Conservation (phyloP, 2,888 invertebrate genomes). For the Parnassius orleans region DNA sequence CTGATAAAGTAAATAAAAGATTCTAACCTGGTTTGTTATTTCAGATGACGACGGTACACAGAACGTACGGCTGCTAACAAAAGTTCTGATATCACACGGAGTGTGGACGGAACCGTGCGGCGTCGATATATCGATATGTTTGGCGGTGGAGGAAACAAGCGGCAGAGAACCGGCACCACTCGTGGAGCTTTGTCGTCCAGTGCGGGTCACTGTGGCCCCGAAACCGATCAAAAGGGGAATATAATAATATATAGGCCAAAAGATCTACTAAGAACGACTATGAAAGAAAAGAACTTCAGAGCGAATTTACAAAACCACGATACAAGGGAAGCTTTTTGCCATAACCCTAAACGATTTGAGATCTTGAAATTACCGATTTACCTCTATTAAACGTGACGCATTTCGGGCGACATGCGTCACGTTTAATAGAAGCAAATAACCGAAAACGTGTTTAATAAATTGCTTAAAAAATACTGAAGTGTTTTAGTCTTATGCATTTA, state of each 20-base stretch:
- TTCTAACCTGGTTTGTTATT: constrained; percentile 30
- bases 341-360: too few relatives aligned
- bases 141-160: constrained; percentile 83
- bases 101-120: constrained; percentile 96
- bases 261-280: neutral
- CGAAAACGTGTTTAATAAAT: too few relatives aligned
- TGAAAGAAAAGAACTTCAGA: neutral
- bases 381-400: too few relatives aligned
- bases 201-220: constrained; percentile 92
- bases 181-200: constrained; percentile 91
- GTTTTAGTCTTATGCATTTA: too few relatives aligned
- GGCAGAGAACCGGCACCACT: constrained; percentile 68
- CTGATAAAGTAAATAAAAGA: too few relatives aligned
- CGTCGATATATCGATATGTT: constrained; percentile 91
- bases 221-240: constrained; percentile 93
- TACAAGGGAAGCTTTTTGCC: too few relatives aligned
- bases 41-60: constrained; percentile 78
- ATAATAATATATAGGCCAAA: constrained; percentile 34
- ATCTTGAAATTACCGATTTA: too few relatives aligned
- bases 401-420: too few relatives aligned
- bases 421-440: too few relatives aligned
- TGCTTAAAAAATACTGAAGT: too few relatives aligned
- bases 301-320: neutral
- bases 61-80: constrained; percentile 88
- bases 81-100: constrained; percentile 93